Conservation (phyloP, 2,797 vertebrate genomes). For the Hozukius guyotensis region DNA sequence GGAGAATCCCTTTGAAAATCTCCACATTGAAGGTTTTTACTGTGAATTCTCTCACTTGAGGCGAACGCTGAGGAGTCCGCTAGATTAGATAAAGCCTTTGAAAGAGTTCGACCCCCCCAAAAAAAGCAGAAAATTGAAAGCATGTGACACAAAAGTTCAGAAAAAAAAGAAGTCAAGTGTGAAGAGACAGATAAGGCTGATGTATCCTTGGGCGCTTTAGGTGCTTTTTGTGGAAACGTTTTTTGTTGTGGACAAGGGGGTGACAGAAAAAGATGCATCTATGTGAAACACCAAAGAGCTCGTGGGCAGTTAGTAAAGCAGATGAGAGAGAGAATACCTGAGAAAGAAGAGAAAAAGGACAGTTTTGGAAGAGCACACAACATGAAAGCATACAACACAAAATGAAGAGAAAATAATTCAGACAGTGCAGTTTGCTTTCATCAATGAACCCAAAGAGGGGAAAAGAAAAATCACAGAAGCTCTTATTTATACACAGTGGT, state of each 20-base stretch:
- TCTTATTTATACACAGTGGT: constrained; percentile 17
- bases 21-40: constrained; percentile 36
- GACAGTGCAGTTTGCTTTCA: constrained; percentile 17
- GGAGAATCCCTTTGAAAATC: constrained; percentile 52
- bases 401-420: constrained; percentile 47
- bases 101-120: constrained; percentile 68
- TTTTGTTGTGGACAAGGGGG: constrained; percentile 83
- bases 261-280: constrained; percentile 84
- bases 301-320: constrained; percentile 93
- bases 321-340: constrained; percentile 98
- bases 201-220: constrained; percentile 74
- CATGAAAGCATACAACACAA: constrained; percentile 82
- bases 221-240: constrained; percentile 71
- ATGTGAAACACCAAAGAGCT: constrained; percentile 88
- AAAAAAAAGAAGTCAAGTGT: constrained; percentile 33
- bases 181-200: constrained; percentile 83
- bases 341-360: constrained; percentile 89
- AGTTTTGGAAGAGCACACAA: constrained; percentile 89
- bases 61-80: constrained; percentile 68
- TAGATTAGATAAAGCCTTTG: constrained; percentile 74
- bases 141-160: constrained; percentile 78
- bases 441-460: constrained; percentile 2
- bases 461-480: constrained; percentile 16
- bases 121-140: constrained; percentile 71
- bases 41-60: constrained; percentile 49